These are phyloP conservation scores for Candoia aspera DNA, from an alignment of 2,113 vertebrate genomes.

Conservation along the genomic window DNA sequence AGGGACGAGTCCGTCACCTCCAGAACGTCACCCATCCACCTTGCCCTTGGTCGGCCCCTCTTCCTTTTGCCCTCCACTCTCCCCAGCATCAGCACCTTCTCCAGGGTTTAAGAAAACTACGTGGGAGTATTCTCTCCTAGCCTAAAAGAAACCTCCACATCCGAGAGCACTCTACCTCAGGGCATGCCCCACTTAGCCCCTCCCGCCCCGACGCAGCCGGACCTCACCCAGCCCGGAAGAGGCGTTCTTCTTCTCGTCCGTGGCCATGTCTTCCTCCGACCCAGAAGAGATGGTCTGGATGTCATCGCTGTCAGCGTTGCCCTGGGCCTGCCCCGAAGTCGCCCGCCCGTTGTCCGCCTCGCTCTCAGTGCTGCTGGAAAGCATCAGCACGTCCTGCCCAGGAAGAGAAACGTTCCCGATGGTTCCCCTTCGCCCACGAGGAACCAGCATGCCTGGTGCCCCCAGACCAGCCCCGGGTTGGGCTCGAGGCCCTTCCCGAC, in stretches of 20 bases:
- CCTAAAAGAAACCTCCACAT: neutral
- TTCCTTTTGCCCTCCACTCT: too few relatives aligned
- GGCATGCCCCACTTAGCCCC: neutral
- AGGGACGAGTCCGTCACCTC: too few relatives aligned
- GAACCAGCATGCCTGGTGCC: too few relatives aligned
- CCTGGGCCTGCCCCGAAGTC: conserved; percentile 52
- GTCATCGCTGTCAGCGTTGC: conserved; percentile 87
- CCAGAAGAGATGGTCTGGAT: conserved; percentile 98
- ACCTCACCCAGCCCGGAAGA: conserved; percentile 50
- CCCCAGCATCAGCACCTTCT: too few relatives aligned
- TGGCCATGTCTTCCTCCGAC: conserved; percentile 82
- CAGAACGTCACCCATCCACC: too few relatives aligned
- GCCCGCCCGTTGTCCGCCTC: conserved; percentile 69
- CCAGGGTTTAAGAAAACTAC: too few relatives aligned
- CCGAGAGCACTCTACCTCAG: neutral
- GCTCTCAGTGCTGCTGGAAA: conserved; percentile 84
- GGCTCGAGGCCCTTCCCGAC: neutral
- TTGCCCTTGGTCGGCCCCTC: too few relatives aligned
- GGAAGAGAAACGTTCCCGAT: neutral
- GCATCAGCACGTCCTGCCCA: conserved; percentile 86
- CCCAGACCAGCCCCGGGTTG: neutral
- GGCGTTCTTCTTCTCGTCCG: conserved; percentile 81
- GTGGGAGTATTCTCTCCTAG: neutral
- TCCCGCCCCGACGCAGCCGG: conserved; percentile 40
- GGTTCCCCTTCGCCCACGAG: too few relatives aligned